Evolutionary conservation across 2,113 vertebrate genomes (phyloP), one percentile per base, ranked within the genome.

Genomic region (Brienomyrus longianalis): DNA sequence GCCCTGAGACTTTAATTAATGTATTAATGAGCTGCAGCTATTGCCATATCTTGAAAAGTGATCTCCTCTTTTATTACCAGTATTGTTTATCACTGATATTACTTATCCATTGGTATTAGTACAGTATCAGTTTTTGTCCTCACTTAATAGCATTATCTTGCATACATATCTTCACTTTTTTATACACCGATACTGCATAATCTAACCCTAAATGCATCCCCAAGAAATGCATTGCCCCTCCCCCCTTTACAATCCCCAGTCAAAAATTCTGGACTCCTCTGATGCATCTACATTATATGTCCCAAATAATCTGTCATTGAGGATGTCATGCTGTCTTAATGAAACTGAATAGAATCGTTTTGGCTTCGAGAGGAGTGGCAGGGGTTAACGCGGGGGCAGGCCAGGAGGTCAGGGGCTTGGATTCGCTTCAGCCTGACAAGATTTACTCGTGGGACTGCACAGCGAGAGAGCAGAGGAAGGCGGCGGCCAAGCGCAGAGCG

Each of bases 401-500:
- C 45, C 31, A 23, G 43, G 47, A 84, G 83, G 89, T 86, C 80
- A 59, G 89, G 48, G 31, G 50, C 31, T 35, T 31, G 21, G 59
- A 86, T 43, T 86, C 19, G 56, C 89, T 89, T 89, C 84, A 83
- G 35, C 43, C 31, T 48, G 89, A 59, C 56, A 84, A 90, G 66
- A 85, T 86, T 89, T 90, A 90, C 23, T 47, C n/a, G 83, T 59
- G 54, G 89, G 83, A 70, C 89, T 74, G 43, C 56, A 47, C 56
- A 90, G 89, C 83, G 19, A 48, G 52, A 66, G 59, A 39, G 45
- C 23, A 54, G 80, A 27, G 54, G 23, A 19, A 27, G 54, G 35
- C 43, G 31, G 5, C 5, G 15, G 35, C 35, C 74, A 43, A 19
- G 74, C 5, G 1, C 3, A 17, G 74, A 43, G 74, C 35, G 3